A percentile compares a stretch with the other conserved stretches of the same genome.
Evolutionary conservation across 2,797 vertebrate species (phyloP).

Genomic region (Geotrypetes seraphini): DNA sequence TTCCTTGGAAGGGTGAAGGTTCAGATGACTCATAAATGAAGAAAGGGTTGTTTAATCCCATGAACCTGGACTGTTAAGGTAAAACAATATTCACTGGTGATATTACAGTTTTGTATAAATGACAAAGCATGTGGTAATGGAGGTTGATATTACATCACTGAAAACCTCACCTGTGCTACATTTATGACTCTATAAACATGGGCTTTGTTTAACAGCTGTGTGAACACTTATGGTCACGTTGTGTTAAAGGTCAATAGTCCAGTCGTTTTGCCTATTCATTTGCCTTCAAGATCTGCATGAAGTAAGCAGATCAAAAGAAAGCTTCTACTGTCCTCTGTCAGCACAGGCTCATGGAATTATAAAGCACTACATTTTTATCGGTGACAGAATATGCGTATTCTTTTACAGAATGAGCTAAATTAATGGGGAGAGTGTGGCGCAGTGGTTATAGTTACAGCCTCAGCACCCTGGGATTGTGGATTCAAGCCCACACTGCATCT

Average conservation of each 20-base stretch:
- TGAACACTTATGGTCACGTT: constrained; percentile 36
- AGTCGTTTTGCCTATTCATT: constrained; percentile 27
- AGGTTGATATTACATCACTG: constrained; percentile 55
- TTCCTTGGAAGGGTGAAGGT: constrained; percentile 64
- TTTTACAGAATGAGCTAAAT: no score
- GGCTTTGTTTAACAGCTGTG: constrained; percentile 52
- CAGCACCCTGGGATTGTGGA: no score
- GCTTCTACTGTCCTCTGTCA: no score
- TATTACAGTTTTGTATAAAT: constrained; percentile 62
- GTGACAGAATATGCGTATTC: no score
- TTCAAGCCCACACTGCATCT: no score
- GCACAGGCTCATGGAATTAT: no score
- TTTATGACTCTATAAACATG: constrained; percentile 48
- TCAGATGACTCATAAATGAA: constrained; percentile 67
- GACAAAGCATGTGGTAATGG: constrained; percentile 48
- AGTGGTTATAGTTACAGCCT: no score
- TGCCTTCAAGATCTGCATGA: constrained; percentile 14
- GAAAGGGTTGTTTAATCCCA: constrained; percentile 66
- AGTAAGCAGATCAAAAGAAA: constrained; percentile 1
- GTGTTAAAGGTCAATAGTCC: constrained; percentile 33
- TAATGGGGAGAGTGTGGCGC: no score
- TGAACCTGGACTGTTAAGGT: constrained; percentile 67
- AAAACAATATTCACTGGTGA: constrained; percentile 59
- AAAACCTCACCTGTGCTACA: constrained; percentile 45
- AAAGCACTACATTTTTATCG: no score